These are phyloP conservation scores for Drosophila neotestacea DNA, from an alignment of 2,888 invertebrate genomes.

Conservation along the genomic window DNA sequence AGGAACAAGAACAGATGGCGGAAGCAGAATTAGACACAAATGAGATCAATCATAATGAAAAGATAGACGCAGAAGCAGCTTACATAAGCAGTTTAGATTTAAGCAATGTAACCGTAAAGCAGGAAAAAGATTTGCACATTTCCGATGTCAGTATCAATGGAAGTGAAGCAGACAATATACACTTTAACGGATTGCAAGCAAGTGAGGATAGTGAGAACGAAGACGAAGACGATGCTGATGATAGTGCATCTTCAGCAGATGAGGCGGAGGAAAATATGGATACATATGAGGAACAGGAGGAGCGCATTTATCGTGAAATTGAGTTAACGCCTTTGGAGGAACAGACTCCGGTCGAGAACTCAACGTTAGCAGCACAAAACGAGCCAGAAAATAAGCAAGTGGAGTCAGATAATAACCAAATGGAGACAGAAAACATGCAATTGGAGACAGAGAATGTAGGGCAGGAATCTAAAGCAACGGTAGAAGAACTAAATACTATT, in stretches of 20 bases:
- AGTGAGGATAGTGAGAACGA: slow-evolving; percentile 41
- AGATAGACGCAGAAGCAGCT: slow-evolving; percentile 49
- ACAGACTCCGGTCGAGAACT: background rate
- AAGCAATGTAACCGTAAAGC: slow-evolving; percentile 79
- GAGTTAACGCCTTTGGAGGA: slow-evolving; percentile 55
- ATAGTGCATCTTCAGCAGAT: slow-evolving; percentile 59
- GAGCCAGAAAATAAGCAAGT: background rate
- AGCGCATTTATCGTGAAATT: slow-evolving; percentile 71
- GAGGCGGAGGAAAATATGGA: slow-evolving; percentile 65
- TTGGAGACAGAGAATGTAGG: background rate
- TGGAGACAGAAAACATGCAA: background rate
- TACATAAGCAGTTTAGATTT: slow-evolving; percentile 78
- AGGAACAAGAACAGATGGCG: background rate
- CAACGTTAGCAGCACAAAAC: slow-evolving; percentile 8
- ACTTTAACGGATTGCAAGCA: slow-evolving; percentile 46
- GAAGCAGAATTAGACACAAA: slow-evolving; percentile 24
- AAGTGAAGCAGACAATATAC: slow-evolving; percentile 31
- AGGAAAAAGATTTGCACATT: slow-evolving; percentile 82
- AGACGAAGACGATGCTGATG: slow-evolving; percentile 46
- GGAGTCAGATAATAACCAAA: background rate
- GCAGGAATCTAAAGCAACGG: background rate
- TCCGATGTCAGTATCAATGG: slow-evolving; percentile 55
- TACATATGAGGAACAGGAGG: slow-evolving; percentile 46
- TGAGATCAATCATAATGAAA: slow-evolving; percentile 72
- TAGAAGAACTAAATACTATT: background rate